Percentiles rank a stretch among this genome's conserved stretches.
Evolutionary conservation across 2,888 invertebrate genomes (phyloP).

Genomic region (Minunthozetes semirufus): DNA sequence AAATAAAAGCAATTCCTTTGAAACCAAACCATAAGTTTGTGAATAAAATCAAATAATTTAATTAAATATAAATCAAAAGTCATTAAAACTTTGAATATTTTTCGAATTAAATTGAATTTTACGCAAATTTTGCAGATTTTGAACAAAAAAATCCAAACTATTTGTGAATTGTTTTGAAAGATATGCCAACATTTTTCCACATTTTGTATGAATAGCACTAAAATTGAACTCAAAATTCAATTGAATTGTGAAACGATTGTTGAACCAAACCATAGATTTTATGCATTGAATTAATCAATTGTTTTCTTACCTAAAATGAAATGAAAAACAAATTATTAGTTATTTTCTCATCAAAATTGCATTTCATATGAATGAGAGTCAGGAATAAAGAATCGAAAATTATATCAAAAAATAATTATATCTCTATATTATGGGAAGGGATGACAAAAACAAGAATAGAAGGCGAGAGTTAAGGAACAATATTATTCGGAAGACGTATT

Average conservation of each 20-base stretch:
- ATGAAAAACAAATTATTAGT: not conserved
- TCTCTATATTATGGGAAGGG: constrained; percentile 10
- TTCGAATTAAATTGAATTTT: too few species aligned
- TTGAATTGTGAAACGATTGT: not conserved
- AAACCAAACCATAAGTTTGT: too few species aligned
- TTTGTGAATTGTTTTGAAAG: too few species aligned
- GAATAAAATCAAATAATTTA: too few species aligned
- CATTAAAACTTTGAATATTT: too few species aligned
- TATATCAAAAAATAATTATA: constrained; percentile 16
- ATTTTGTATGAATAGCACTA: not conserved
- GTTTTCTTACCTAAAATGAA: constrained; percentile 17
- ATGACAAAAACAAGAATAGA: not conserved
- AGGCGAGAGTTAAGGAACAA: not conserved
- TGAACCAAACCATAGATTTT: constrained; percentile 1
- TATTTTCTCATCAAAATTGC: not conserved
- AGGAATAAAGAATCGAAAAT: not conserved
- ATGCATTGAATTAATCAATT: not conserved
- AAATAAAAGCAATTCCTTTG: too few species aligned
- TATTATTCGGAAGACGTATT: constrained; percentile 25
- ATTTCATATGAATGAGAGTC: not conserved
- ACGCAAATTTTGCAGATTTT: too few species aligned
- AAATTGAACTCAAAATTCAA: not conserved
- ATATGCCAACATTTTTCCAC: too few species aligned
- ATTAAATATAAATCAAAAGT: too few species aligned
- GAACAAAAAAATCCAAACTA: too few species aligned